Conservation (phyloP, 2,888 invertebrate species). For the Platycnemis pennipes region DNA sequence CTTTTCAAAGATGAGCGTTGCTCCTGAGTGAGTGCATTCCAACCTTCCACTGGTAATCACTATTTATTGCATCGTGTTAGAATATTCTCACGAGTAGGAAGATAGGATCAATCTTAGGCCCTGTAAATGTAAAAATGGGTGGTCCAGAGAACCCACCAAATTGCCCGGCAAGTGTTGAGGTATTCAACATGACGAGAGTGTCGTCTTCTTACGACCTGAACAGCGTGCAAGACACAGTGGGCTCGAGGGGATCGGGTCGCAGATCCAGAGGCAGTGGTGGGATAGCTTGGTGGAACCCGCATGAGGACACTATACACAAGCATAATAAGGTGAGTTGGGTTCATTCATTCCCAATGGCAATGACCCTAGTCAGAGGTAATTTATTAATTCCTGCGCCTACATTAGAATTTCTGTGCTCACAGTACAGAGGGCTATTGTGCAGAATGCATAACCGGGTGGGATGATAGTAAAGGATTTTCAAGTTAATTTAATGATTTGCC, state of each 20-base stretch:
- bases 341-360: too few relatives aligned
- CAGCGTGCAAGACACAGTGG: conserved; percentile 14
- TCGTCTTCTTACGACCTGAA: not conserved
- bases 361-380: too few relatives aligned
- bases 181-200: not conserved
- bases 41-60: not conserved
- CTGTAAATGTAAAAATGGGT: not conserved
- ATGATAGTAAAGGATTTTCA: too few relatives aligned
- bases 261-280: not conserved
- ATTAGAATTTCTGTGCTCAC: too few relatives aligned
- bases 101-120: not conserved
- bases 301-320: conserved; percentile 12
- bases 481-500: too few relatives aligned
- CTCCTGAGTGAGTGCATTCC: not conserved
- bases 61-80: not conserved
- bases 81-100: not conserved
- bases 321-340: not conserved
- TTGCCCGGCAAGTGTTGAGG: not conserved
- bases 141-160: not conserved
- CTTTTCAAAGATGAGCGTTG: not conserved
- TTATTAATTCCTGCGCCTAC: too few relatives aligned
- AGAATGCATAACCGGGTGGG: too few relatives aligned
- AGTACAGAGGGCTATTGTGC: too few relatives aligned
- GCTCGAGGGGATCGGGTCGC: not conserved
- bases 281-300: not conserved